A percentile compares a stretch with the other conserved stretches of the same genome.
Evolutionary conservation across 2,113 vertebrate species (phyloP).

Genomic region (Syngnathoides biaculeatus): DNA sequence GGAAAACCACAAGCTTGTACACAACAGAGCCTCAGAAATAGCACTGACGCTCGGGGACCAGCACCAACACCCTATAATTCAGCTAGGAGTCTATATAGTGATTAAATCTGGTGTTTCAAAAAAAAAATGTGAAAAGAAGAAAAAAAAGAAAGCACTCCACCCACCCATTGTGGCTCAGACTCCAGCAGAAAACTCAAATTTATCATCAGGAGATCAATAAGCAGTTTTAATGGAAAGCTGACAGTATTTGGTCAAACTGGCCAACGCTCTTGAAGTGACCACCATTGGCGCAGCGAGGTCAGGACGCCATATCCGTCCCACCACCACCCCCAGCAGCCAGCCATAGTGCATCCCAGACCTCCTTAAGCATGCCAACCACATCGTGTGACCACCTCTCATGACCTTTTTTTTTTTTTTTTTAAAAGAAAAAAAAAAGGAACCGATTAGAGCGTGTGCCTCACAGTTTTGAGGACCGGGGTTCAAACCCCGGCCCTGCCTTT

Average conservation of each 20-base stretch:
- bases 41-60: conserved; percentile 44
- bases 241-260: background rate
- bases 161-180: conserved; percentile 63
- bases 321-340: conserved; percentile 30
- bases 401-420: background rate
- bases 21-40: conserved; percentile 61
- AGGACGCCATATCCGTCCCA: conserved; percentile 42
- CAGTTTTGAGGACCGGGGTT: too few species aligned
- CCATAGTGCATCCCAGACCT: conserved; percentile 56
- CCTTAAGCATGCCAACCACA: conserved; percentile 62
- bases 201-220: conserved; percentile 20
- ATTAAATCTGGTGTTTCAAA: conserved; percentile 58
- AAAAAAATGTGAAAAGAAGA: conserved; percentile 58
- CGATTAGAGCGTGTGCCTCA: too few species aligned
- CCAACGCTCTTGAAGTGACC: background rate
- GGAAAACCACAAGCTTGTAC: conserved; percentile 34
- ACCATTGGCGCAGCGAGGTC: conserved; percentile 53
- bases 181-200: conserved; percentile 19
- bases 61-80: conserved; percentile 66
- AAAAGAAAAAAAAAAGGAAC: too few species aligned
- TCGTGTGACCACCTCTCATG: conserved; percentile 65
- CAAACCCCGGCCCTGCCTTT: too few species aligned
- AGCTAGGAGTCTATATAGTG: conserved; percentile 63
- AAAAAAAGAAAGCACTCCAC: conserved; percentile 61
- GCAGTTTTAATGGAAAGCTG: conserved; percentile 3